Conservation (phyloP, 2,797 vertebrate genomes). For the Cirrhinus molitorella region DNA sequence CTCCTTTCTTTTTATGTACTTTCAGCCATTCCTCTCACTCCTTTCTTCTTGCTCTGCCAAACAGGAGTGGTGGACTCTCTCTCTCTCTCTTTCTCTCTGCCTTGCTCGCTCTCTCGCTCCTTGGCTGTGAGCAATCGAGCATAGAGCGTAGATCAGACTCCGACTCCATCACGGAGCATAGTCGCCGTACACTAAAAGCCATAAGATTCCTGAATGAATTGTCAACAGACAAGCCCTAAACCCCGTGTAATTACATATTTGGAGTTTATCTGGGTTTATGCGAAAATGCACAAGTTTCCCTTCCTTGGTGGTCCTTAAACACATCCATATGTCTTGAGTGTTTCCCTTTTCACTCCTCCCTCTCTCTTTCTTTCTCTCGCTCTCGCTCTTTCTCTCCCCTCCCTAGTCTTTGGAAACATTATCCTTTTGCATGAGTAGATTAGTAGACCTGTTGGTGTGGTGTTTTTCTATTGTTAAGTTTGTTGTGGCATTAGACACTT, state of each 20-base stretch:
- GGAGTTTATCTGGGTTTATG: slow-evolving; percentile 87
- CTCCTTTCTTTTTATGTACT: slow-evolving; percentile 73
- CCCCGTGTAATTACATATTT: slow-evolving; percentile 89
- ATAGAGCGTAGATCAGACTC: slow-evolving; percentile 39
- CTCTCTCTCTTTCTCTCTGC: not conserved
- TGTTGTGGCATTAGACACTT: slow-evolving; percentile 77
- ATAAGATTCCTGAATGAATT: slow-evolving; percentile 84
- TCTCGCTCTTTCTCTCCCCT: slow-evolving; percentile 34
- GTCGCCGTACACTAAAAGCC: slow-evolving; percentile 61
- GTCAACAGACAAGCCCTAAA: slow-evolving; percentile 85
- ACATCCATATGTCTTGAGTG: slow-evolving; percentile 85
- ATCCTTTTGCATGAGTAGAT: slow-evolving; percentile 69
- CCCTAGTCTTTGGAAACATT: slow-evolving; percentile 69
- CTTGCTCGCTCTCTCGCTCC: not conserved
- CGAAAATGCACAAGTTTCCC: slow-evolving; percentile 86
- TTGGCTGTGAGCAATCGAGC: slow-evolving; percentile 46
- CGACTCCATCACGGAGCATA: slow-evolving; percentile 14
- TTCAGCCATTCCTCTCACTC: slow-evolving; percentile 72
- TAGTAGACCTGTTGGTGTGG: slow-evolving; percentile 68
- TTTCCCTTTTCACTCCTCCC: slow-evolving; percentile 81
- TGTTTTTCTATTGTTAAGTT: slow-evolving; percentile 76
- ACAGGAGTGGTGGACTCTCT: slow-evolving; percentile 35
- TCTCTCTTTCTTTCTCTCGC: slow-evolving; percentile 46
- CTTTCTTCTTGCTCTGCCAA: slow-evolving; percentile 75
- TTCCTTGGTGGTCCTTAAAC: slow-evolving; percentile 89